Conservation (phyloP, 2,888 invertebrate genomes). For the Melanostoma scalare region DNA sequence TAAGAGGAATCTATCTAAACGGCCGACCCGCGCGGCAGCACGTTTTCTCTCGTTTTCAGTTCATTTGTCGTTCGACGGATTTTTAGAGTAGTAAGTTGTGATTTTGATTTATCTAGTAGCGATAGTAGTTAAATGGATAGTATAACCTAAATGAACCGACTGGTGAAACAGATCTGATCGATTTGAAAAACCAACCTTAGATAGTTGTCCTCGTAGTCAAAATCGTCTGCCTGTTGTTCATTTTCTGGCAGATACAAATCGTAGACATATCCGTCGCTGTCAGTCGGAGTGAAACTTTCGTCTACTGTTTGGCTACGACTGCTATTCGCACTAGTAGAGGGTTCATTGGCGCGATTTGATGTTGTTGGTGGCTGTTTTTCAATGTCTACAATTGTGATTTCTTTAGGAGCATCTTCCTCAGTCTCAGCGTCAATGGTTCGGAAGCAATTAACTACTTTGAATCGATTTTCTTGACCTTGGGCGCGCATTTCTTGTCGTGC, state of each 20-base stretch:
- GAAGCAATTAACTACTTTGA: slow-evolving; percentile 84
- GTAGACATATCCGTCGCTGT: slow-evolving; percentile 84
- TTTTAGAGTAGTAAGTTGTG: slow-evolving; percentile 57
- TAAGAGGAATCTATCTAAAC: slow-evolving; percentile 2
- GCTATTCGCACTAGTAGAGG: slow-evolving; percentile 49
- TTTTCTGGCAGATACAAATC: slow-evolving; percentile 85
- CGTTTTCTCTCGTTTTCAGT: slow-evolving; percentile 25
- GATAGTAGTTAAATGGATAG: slow-evolving; percentile 81
- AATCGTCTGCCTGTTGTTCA: slow-evolving; percentile 82
- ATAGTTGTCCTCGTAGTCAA: slow-evolving; percentile 80
- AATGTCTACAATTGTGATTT: slow-evolving; percentile 84
- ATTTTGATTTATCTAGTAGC: slow-evolving; percentile 75
- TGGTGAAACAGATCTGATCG: slow-evolving; percentile 80
- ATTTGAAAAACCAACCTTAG: slow-evolving; percentile 82
- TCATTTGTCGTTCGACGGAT: slow-evolving; percentile 59
- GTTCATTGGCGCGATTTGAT: slow-evolving; percentile 11
- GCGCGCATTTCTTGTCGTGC: slow-evolving; percentile 82
- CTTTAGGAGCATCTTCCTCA: slow-evolving; percentile 62
- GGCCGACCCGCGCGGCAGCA: slow-evolving; percentile 8
- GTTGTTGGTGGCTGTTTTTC: slow-evolving; percentile 80
- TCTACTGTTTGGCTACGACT: not conserved
- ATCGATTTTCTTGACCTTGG: slow-evolving; percentile 83
- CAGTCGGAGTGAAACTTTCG: slow-evolving; percentile 74
- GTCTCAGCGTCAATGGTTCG: slow-evolving; percentile 80
- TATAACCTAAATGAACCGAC: slow-evolving; percentile 81